Base-by-base conservation (phyloP, 2,888 invertebrate genomes). In the Agrochola macilenta region DNA sequence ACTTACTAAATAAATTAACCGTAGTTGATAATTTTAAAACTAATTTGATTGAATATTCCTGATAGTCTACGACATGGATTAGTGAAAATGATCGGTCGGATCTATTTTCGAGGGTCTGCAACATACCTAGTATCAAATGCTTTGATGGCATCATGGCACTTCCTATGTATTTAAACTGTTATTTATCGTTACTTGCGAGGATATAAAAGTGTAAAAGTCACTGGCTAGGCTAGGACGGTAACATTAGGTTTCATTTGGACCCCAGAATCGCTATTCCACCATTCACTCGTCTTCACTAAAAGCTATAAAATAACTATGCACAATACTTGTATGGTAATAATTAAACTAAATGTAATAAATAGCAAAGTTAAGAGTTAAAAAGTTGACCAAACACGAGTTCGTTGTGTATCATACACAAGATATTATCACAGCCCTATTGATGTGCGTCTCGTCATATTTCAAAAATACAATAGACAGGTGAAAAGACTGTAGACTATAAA, bases 341-440 rank as follows among this genome's bases (percentile, higher is more conserved):
- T 90, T 90, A 91, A 90, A 89, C 88, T 91, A 90, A 88, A 90
- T 84, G 65, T 89, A 90, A 89, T 92, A 90, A 88, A 90, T 91
- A 88, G 80, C 75, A 91, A 85, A 81, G 85, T 83, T 88, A 83
- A 82, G 71, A 87, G 84, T 83, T 91, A 89, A 91, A 93, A 92
- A 91, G 91, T 90, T 90, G 91, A 90, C 91, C 91, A 92, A 93
- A 94, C 91, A 91, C 92, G 92, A 94, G 93, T 92, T 94, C 89
- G 83, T 88, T 84, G 85, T 86, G 86, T 88, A 83, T 76, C 81
- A 76, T 81, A 93, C 92, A 93, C 92, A 92, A 89, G 91, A 90
- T 91, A 90, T 92, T 95, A 95, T 96, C 96, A 96, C 96, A 96
- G 96, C 96, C 96, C 91, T 91, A 88, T 93, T 95, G 95, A 96